A percentile compares a stretch with the other conserved stretches of the same genome.
phyloP scores from a whole-genome alignment of 1,140 invertebrate species.

The Drosophila persimilis region DNA sequence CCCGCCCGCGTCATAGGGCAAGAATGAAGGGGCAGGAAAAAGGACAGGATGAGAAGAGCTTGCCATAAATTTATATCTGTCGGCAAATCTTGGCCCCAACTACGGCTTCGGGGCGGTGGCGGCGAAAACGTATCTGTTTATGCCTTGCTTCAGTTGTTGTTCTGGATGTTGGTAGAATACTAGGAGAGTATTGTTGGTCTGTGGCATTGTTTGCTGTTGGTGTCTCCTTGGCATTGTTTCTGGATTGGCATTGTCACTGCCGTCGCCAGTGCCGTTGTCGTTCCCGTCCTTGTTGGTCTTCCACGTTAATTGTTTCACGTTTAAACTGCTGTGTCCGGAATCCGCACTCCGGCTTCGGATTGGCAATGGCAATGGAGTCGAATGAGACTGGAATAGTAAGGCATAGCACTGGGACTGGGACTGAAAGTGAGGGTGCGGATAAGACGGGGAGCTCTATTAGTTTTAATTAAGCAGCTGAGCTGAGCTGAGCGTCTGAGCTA shows the following conservation, averaged over 20 bases:
- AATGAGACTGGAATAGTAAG: background rate
- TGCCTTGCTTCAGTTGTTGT: slow-evolving; percentile 22
- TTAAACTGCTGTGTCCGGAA: slow-evolving; percentile 44
- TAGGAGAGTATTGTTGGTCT: slow-evolving; percentile 14
- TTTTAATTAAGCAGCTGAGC: slow-evolving; percentile 79
- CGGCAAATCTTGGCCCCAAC: slow-evolving; percentile 48
- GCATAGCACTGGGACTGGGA: background rate
- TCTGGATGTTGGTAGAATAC: slow-evolving; percentile 14
- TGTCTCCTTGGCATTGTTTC: slow-evolving; percentile 56
- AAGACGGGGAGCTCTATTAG: slow-evolving; percentile 64
- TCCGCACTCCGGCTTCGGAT: slow-evolving; percentile 4
- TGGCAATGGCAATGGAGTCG: slow-evolving; percentile 7
- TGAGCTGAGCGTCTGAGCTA: slow-evolving; percentile 62
- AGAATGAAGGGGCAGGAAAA: slow-evolving; percentile 1
- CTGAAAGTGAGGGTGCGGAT: background rate
- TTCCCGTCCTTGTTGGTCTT: slow-evolving; percentile 30
- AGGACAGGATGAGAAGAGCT: background rate
- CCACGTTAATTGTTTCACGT: slow-evolving; percentile 76
- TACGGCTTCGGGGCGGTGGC: slow-evolving; percentile 20
- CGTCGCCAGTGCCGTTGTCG: slow-evolving; percentile 28
- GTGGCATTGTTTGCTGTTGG: slow-evolving; percentile 48
- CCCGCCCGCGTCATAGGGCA: background rate
- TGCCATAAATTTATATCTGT: slow-evolving; percentile 63
- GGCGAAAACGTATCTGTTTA: slow-evolving; percentile 35
- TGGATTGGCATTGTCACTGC: slow-evolving; percentile 44